Base-by-base conservation (phyloP, 1,140 invertebrate genomes). In the Pseudachorutes palmiensis region DNA sequence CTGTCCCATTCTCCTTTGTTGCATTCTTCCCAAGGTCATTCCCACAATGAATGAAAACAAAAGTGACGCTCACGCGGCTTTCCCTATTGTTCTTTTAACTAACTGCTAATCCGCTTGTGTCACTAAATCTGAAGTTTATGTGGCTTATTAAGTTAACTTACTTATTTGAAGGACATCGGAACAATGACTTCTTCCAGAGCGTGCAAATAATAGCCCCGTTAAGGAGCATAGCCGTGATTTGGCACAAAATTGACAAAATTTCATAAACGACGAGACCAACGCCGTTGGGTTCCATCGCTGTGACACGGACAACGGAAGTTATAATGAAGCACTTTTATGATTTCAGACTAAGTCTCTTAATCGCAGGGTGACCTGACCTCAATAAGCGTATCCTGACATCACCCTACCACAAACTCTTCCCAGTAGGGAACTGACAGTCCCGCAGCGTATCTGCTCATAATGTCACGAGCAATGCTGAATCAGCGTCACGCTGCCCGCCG, bases 171-270 rank as follows among this genome's bases (percentile, higher is more conserved):
- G 70, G 67, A 55, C 51, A 70, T 26, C 63, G 62, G 32, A 72
- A 64, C 30, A 72, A 48, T 57, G 67, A 66, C 55, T 69, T 69
- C 59, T 62, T 67, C 26, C 65, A 69, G 2, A 72, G 32, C 1
- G 68, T 69, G 16, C 70, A 63, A 33, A 72, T 67, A 33, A 72
- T 67, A 1, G 70, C 70, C 19, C 70, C 70, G 57, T 72, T 72
- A 58, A 69, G 65, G 31, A 72, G 28, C n/a, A 72, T 59, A 2
- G 67, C 59, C 22, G 68, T 22, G 14, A 67, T 59, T 55, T 69
- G 67, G 19, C 69, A 24, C 22, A 62, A 36, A 1, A 70, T 29
- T 9, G 69, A 32, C 32, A 70, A 30, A 19, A 55, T 45, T 55
- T 67, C 55, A 62, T 64, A 65, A 2, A 64, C 14, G 2, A 70